These are phyloP conservation scores for Papilio protenor DNA, from an alignment of 2,888 invertebrate genomes.

Conservation along the genomic window DNA sequence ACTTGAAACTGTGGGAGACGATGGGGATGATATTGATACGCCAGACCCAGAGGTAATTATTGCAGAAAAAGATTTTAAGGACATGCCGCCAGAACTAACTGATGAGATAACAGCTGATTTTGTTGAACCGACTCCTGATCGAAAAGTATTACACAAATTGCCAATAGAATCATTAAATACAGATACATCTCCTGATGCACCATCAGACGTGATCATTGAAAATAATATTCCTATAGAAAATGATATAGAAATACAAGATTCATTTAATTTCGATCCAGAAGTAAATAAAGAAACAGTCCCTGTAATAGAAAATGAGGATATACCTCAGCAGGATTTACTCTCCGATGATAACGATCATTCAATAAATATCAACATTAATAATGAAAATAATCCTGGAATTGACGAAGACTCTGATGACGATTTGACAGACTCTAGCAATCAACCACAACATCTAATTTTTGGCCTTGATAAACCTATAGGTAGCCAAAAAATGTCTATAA, in stretches of 20 bases:
- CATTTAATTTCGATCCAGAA: background rate
- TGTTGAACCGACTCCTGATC: background rate
- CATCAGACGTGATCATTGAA: background rate
- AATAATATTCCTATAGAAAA: background rate
- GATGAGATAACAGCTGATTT: slow-evolving; percentile 35
- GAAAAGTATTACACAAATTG: background rate
- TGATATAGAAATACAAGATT: slow-evolving; percentile 7
- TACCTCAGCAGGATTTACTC: background rate
- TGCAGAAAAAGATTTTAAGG: slow-evolving; percentile 46
- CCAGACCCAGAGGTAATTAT: slow-evolving; percentile 38
- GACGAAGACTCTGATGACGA: background rate
- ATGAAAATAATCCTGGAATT: background rate
- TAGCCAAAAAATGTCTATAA: background rate
- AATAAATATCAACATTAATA: background rate
- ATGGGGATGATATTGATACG: background rate
- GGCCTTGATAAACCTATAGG: background rate
- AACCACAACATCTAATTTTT: slow-evolving; percentile 3
- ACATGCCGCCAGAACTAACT: slow-evolving; percentile 13
- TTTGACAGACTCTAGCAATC: background rate
- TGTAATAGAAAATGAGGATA: background rate
- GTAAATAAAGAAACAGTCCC: background rate
- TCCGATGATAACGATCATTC: background rate
- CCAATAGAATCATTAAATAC: background rate
- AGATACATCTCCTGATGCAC: background rate
- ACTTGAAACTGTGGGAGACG: background rate